Evolutionary conservation across 2,113 vertebrate species (phyloP).

Genomic region (Naja naja): DNA sequence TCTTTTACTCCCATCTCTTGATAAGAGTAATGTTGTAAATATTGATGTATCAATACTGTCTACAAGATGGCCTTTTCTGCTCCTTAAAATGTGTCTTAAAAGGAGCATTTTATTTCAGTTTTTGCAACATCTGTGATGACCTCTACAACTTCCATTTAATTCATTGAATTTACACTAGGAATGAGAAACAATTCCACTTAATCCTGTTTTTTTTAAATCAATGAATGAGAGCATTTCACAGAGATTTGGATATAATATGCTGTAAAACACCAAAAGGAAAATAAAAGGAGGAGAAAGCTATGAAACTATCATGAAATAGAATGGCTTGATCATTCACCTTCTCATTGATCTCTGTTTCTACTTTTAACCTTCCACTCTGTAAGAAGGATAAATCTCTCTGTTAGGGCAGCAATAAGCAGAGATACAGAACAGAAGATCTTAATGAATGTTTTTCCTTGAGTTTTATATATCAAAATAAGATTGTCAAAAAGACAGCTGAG

Average conservation of each 20-base stretch:
- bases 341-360: slow-evolving; percentile 14
- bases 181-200: slow-evolving; percentile 61
- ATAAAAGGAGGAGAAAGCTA: slow-evolving; percentile 44
- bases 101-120: slow-evolving; percentile 50
- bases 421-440: background rate
- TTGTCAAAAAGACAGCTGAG: background rate
- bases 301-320: slow-evolving; percentile 51
- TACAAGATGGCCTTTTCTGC: background rate
- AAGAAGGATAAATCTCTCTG: background rate
- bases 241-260: slow-evolving; percentile 54
- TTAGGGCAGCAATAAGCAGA: background rate
- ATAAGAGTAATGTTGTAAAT: background rate
- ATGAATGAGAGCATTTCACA: slow-evolving; percentile 50
- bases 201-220: slow-evolving; percentile 47
- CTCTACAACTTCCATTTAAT: slow-evolving; percentile 60
- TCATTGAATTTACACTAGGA: slow-evolving; percentile 64
- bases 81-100: background rate
- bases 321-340: slow-evolving; percentile 13
- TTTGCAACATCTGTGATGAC: slow-evolving; percentile 50
- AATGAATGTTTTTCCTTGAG: background rate
- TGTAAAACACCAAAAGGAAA: background rate
- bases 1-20: background rate
- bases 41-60: background rate
- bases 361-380: background rate
- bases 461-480: background rate